phyloP scores from a whole-genome alignment of 2,888 invertebrate genomes.

The Brenthis daphne region DNA sequence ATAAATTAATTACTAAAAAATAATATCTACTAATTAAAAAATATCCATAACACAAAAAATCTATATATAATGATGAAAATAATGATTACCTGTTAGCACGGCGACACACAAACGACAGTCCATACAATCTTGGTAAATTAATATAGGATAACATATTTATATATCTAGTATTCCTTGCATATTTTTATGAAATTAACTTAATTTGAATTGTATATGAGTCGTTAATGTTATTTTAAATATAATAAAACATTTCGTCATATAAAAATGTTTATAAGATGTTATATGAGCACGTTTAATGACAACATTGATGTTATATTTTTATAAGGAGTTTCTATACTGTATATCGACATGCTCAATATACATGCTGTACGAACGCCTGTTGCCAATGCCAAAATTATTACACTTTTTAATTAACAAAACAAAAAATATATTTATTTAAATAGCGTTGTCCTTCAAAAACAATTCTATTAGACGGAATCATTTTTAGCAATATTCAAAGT shows the following conservation, averaged over 20 bases:
- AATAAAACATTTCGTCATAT: conserved; percentile 21
- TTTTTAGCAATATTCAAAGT: too few species aligned
- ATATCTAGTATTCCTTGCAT: too few species aligned
- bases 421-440: neutral
- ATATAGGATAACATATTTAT: neutral
- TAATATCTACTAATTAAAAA: neutral
- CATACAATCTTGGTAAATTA: neutral
- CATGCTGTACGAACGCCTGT: conserved; percentile 22
- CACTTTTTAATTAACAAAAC: too few species aligned
- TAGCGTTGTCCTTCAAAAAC: neutral
- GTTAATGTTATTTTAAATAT: neutral
- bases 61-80: conserved; percentile 7
- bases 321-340: neutral
- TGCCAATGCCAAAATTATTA: conserved; percentile 23
- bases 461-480: too few species aligned
- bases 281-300: neutral
- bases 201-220: neutral
- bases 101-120: conserved; percentile 17
- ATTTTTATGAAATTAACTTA: too few species aligned
- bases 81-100: conserved; percentile 22
- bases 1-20: neutral
- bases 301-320: neutral
- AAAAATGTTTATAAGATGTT: neutral
- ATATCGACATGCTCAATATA: neutral
- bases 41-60: conserved; percentile 4